Base-by-base conservation (phyloP, 1,140 invertebrate species). In the Heliconius nattereri region DNA sequence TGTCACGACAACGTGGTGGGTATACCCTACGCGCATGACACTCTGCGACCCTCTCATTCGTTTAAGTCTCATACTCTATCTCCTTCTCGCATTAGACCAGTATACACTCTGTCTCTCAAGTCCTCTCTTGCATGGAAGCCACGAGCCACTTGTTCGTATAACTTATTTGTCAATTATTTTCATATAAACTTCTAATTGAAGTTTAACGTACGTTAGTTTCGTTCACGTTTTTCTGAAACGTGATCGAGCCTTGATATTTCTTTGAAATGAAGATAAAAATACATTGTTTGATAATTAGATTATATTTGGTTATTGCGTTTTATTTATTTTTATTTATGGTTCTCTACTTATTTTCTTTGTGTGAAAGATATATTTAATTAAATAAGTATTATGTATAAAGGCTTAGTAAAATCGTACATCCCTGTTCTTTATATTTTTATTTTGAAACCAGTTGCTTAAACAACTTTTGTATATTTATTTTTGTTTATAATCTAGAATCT, bases 121-220 rank as follows among this genome's bases (percentile, higher is more conserved):
- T 45, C 60, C 60, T 29, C 60, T 66, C 23, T n/a, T 26, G 23
- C 23, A 29, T 16, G 60, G 11, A 66, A 66, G 60, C 23, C 57
- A 23, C n/a, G 20, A 66, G 60, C 60, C 60, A 66, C 60, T 66
- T 66, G 60, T 66, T 66, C 23, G 23, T 66, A 66, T 23, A 66
- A 66, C 60, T 66, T 66, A 66, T 29, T 66, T 66, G 26, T 66
- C 60, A 66, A 66, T 66, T 29, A 66, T 26, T 29, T 35, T 66
- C 26, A 26, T 66, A 66, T 26, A 66, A 66, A 66, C 23, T 66
- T 66, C 9, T 66, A 66, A 66, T 66, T 66, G 57, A 66, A 66
- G 60, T 66, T 66, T 66, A 66, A 66, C 9, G 26, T 16, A 66
- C 23, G 3, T 26, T 26, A 26, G 60, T 66, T 57, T 66, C 7